A percentile compares a stretch with the other conserved stretches of the same genome.
phyloP scores from a whole-genome alignment of 2,113 vertebrate species.

The Philantomba maxwellii region DNA sequence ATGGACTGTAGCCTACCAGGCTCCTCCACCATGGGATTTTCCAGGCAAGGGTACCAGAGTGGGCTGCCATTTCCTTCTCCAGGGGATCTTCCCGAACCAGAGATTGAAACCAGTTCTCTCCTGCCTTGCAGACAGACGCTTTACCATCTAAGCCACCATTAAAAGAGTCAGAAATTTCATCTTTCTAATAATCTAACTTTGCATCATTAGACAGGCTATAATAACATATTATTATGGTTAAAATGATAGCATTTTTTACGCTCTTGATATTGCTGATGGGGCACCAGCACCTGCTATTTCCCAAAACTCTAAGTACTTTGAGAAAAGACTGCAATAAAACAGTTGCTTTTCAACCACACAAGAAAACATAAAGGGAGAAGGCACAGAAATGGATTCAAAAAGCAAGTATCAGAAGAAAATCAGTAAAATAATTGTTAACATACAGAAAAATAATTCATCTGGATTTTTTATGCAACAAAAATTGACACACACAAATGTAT shows the following conservation, averaged over 20 bases:
- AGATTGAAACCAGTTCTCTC: too few species aligned
- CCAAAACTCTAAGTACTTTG: not conserved
- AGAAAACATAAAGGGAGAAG: not conserved
- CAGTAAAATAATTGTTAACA: not conserved
- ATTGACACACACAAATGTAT: not conserved
- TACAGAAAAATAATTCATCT: not conserved
- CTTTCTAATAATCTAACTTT: not conserved
- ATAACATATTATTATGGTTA: not conserved
- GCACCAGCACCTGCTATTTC: not conserved
- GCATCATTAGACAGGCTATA: not conserved
- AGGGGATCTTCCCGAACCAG: too few species aligned
- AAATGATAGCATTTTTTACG: not conserved
- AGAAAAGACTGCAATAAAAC: not conserved
- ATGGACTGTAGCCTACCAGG: too few species aligned
- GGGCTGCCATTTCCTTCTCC: too few species aligned
- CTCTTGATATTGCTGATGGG: not conserved
- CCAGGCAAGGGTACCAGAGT: too few species aligned
- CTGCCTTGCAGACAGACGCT: too few species aligned
- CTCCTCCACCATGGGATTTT: too few species aligned
- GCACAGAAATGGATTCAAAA: not conserved
- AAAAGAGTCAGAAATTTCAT: not conserved
- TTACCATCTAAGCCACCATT: too few species aligned
- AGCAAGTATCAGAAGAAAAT: not conserved
- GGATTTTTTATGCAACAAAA: not conserved
- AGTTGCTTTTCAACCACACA: not conserved